Conservation (phyloP, 2,113 vertebrate genomes). For the Thermophis baileyi region DNA sequence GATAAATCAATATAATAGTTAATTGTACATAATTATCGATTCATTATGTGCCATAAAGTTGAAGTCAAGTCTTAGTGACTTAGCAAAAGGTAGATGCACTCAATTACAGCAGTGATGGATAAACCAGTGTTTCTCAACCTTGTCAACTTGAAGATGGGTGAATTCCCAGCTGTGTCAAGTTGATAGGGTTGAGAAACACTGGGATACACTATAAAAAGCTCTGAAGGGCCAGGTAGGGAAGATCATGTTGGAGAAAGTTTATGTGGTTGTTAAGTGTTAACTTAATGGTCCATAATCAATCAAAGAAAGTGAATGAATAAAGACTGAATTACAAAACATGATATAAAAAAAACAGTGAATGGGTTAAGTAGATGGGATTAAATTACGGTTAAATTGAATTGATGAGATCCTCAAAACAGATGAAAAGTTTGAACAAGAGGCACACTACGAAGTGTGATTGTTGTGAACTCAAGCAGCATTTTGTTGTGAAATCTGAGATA, state of each 20-base stretch:
- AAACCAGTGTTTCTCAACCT: neutral
- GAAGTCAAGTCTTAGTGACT: neutral
- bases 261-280: neutral
- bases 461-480: neutral
- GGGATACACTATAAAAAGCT: neutral
- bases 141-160: neutral
- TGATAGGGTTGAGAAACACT: neutral
- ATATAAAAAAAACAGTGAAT: neutral
- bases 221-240: neutral
- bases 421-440: neutral
- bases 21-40: neutral
- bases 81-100: neutral
- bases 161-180: neutral
- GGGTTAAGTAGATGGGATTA: neutral
- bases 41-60: neutral
- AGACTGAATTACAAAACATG: neutral
- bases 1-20: neutral
- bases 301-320: neutral
- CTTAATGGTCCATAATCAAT: neutral
- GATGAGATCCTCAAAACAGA: neutral
- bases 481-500: neutral
- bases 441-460: neutral
- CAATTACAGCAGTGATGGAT: neutral
- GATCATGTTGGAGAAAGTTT: neutral
- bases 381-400: neutral